These are phyloP conservation scores for Oreocharis arfaki DNA, from an alignment of 2,113 vertebrate species.

Conservation along the genomic window DNA sequence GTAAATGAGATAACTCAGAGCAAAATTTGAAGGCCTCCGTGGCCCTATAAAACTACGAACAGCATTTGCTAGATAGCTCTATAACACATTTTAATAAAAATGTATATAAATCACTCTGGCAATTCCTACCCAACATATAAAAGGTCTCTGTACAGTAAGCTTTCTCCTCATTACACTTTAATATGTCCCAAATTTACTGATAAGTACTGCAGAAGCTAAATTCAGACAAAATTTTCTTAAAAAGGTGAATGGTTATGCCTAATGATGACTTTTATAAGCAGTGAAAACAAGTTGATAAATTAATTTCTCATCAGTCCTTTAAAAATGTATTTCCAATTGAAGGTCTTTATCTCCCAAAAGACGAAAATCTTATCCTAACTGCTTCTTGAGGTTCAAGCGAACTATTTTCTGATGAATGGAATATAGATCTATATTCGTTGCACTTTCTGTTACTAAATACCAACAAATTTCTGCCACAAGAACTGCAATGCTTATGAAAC, in stretches of 20 bases:
- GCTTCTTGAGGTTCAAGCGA: background rate
- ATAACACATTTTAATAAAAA: conserved; percentile 8
- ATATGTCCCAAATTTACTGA: background rate
- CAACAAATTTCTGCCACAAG: background rate
- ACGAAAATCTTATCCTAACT: background rate
- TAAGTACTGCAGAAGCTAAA: background rate
- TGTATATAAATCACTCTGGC: background rate
- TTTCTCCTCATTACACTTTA: background rate
- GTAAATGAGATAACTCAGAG: background rate
- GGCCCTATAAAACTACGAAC: background rate
- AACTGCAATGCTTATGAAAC: background rate
- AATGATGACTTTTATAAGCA: background rate
- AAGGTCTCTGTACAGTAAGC: background rate
- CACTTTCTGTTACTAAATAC: background rate
- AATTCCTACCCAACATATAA: background rate
- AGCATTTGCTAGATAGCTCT: background rate
- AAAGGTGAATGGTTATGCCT: background rate
- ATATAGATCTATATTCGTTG: background rate
- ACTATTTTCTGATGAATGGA: background rate
- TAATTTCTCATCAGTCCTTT: background rate
- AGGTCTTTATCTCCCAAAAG: background rate
- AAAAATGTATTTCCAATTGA: background rate
- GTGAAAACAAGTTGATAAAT: background rate
- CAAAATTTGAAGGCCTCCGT: background rate
- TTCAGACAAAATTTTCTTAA: background rate